Evolutionary conservation across 2,113 vertebrate genomes (phyloP), one percentile per base, ranked within the genome.

Genomic region (Oryctolagus cuniculus): DNA sequence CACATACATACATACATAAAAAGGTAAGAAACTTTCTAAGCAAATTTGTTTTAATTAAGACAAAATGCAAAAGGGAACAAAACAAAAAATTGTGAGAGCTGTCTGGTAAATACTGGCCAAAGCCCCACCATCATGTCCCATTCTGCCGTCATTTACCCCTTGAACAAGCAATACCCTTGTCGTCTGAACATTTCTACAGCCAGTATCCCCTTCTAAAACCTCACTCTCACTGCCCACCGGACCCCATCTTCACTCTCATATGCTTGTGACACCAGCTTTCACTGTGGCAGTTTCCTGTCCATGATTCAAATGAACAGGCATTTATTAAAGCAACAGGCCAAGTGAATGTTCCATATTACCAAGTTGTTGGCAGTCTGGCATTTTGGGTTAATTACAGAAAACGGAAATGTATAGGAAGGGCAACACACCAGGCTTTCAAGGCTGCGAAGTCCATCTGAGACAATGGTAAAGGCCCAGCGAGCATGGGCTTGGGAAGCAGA

Each of bases 51-150:
- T 91, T 38, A 81, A 49, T 58, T 70, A 74, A 21, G 36, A 84
- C 75, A 29, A 93, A 89, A 93, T 22, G 21, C 61, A 38, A 85
- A 90, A 77, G 44, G 27, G 36, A 15, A 86, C 3, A 44, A 66
- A 81, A 9, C 1, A 91, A 77, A 31, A 53, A 88, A 72, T 12
- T 53, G 31, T 29, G 17, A 81, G 27, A n/a, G 15, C 6, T 81
- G 15, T 38, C 78, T 78, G 89, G 36, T 31, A 84, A 95, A 89
- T 66, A 94, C 83, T 67, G 93, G 38, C n/a, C 12, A 15, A 79
- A 87, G 66, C 83, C 21, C 61, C 92, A 49, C 38, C 5, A 31
- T 86, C 66, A 27, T 16, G 55, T 66, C 53, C 15, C 25, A 77
- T 80, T 72, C 3, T 77, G 11, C 69, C 69, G 44, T 29, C 55